Evolutionary conservation across 2,888 invertebrate genomes (phyloP).

Genomic region (Meghimatium bilineatum): DNA sequence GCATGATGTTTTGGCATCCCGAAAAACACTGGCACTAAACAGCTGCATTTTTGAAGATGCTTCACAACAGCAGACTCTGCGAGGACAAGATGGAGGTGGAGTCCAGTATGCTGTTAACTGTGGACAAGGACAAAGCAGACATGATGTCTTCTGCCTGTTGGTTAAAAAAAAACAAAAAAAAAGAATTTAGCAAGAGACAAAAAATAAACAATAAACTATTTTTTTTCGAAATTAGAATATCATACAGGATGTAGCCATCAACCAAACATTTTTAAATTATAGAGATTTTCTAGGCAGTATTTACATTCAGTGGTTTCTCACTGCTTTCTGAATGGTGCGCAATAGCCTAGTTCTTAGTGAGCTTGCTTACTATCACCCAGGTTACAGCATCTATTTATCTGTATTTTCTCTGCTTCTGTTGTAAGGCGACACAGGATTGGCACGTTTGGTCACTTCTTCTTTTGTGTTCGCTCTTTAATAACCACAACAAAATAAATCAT

Average conservation of each 20-base stretch:
- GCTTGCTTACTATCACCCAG: too few species aligned
- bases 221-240: neutral
- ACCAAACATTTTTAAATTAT: neutral
- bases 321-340: too few species aligned
- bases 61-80: conserved; percentile 44
- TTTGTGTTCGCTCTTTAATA: too few species aligned
- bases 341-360: too few species aligned
- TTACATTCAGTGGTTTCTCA: too few species aligned
- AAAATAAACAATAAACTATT: neutral
- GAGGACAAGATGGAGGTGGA: conserved; percentile 40
- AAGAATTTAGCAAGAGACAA: neutral
- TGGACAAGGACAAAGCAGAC: conserved; percentile 34
- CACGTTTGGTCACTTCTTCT: too few species aligned
- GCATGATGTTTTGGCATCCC: conserved; percentile 50
- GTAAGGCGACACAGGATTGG: too few species aligned
- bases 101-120: conserved; percentile 43
- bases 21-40: conserved; percentile 27
- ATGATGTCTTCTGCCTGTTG: conserved; percentile 23
- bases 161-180: neutral
- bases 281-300: too few species aligned
- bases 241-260: neutral
- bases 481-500: too few species aligned
- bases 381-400: too few species aligned
- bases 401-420: too few species aligned
- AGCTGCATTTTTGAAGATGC: conserved; percentile 20